These are phyloP conservation scores for Zygothrica quintamaculata DNA, from an alignment of 2,888 invertebrate genomes.

Conservation along the genomic window DNA sequence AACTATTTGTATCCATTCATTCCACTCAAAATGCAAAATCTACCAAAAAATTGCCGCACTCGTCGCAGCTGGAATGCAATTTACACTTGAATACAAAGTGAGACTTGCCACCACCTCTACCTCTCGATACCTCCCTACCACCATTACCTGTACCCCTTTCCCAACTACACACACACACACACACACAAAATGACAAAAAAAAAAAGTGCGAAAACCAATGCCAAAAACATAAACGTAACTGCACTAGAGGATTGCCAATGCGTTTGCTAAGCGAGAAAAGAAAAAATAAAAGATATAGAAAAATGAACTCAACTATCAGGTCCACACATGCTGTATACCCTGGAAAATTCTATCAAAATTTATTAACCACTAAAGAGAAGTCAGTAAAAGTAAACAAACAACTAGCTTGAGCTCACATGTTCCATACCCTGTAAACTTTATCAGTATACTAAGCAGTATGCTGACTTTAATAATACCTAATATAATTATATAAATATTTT, in stretches of 20 bases:
- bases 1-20: constrained; percentile 55
- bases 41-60: constrained; percentile 51
- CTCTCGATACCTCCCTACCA: background rate
- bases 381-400: too few species aligned
- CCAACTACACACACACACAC: too few species aligned
- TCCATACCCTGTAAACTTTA: too few species aligned
- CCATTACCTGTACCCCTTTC: too few species aligned
- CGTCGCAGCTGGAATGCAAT: constrained; percentile 76
- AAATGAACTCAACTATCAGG: background rate
- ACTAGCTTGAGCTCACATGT: too few species aligned
- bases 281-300: constrained; percentile 11
- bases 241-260: constrained; percentile 33
- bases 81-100: constrained; percentile 77
- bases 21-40: constrained; percentile 74
- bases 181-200: constrained; percentile 5
- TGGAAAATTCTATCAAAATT: too few species aligned
- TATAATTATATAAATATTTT: too few species aligned
- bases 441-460: too few species aligned
- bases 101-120: constrained; percentile 24
- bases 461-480: too few species aligned
- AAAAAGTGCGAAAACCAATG: constrained; percentile 20
- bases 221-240: constrained; percentile 61
- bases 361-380: too few species aligned
- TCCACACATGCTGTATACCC: too few species aligned
- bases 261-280: constrained; percentile 24